These are phyloP conservation scores for Popillia japonica DNA, from an alignment of 1,140 invertebrate genomes.

Conservation along the genomic window DNA sequence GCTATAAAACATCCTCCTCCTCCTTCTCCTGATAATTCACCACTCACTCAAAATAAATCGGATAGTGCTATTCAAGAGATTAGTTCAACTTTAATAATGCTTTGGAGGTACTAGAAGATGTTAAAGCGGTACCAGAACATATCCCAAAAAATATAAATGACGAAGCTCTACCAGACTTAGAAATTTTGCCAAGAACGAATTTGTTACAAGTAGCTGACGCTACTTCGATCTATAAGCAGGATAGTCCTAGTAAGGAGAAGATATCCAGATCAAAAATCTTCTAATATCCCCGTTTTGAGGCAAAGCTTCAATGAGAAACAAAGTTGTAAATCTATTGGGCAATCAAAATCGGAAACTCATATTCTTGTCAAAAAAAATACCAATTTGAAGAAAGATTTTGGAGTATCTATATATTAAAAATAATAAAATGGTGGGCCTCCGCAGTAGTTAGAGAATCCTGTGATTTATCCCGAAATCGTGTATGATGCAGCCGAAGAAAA, in stretches of 20 bases:
- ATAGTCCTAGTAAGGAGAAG: conserved; percentile 38
- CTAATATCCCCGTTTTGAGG: conserved; percentile 56
- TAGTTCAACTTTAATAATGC: conserved; percentile 54
- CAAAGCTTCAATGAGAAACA: conserved; percentile 51
- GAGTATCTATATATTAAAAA: background rate
- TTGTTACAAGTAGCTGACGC: too few species aligned
- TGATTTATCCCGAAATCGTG: background rate
- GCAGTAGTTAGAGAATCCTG: background rate
- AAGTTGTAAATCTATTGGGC: conserved; percentile 46
- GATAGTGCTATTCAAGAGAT: conserved; percentile 24
- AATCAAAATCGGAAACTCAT: conserved; percentile 48
- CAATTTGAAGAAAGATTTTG: background rate
- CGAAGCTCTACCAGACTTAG: too few species aligned
- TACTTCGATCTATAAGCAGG: too few species aligned
- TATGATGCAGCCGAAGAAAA: too few species aligned
- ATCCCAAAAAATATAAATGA: too few species aligned
- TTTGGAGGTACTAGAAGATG: conserved; percentile 45
- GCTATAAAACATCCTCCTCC: background rate
- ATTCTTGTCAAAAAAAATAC: conserved; percentile 49
- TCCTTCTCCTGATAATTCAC: background rate
- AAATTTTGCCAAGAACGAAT: too few species aligned
- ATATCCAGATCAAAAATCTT: conserved; percentile 47
- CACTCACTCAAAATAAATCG: background rate
- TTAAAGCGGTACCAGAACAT: too few species aligned
- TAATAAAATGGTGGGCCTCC: background rate